These are phyloP conservation scores for Zosterops borbonicus DNA, from an alignment of 2,113 vertebrate species.

Conservation along the genomic window DNA sequence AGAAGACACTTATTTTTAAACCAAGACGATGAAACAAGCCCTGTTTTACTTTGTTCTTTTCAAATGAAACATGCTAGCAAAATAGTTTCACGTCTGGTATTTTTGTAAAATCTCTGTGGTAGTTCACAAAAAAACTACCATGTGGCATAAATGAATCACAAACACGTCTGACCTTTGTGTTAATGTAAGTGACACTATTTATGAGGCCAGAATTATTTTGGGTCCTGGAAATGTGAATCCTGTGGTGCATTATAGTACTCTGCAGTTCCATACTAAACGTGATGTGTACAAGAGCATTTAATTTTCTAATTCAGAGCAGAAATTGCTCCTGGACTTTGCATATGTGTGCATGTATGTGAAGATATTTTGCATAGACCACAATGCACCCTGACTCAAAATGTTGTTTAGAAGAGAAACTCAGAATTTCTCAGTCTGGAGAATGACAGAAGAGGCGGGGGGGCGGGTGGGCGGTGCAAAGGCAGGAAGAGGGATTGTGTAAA, in stretches of 20 bases:
- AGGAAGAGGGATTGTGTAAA: rapidly evolving
- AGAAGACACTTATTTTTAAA: neutral
- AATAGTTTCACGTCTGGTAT: neutral
- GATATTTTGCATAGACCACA: neutral
- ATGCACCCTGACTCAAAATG: neutral
- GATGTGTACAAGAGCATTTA: neutral
- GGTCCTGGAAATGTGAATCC: neutral
- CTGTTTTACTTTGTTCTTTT: neutral
- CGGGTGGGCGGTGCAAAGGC: too few relatives aligned
- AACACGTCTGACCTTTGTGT: conserved; percentile 1
- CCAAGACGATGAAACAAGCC: neutral
- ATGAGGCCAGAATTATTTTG: neutral
- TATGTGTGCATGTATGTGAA: neutral
- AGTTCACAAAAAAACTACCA: neutral
- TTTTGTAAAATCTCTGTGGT: neutral
- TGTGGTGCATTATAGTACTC: neutral
- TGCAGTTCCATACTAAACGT: neutral
- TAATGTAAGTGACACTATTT: conserved; percentile 5
- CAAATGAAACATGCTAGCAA: neutral
- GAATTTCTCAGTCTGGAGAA: neutral
- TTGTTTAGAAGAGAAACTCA: neutral
- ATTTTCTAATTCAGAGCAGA: neutral
- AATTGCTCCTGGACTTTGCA: neutral
- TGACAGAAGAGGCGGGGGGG: neutral
- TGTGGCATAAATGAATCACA: neutral